Percentiles rank a stretch among this genome's conserved stretches.
Conservation (phyloP, 2,888 invertebrate species). For the Hecatera dysodea region DNA sequence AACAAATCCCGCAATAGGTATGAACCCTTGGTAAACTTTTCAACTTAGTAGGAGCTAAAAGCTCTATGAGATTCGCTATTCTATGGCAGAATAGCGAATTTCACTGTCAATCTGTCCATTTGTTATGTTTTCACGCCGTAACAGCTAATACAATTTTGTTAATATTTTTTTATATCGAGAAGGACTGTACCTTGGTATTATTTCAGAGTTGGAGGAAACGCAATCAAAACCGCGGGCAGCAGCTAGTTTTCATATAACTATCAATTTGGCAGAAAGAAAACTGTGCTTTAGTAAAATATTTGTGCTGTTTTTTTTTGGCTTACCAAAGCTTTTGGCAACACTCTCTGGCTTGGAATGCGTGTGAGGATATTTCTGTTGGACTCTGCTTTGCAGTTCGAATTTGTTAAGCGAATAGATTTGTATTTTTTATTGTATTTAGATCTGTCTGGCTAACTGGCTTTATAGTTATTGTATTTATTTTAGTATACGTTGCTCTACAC, state of each 20-base stretch:
- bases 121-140: neutral
- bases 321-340: conserved; percentile 43
- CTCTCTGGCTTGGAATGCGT: conserved; percentile 21
- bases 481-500: too few species aligned
- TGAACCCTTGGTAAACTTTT: too few species aligned
- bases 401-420: conserved; percentile 22
- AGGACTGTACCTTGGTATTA: too few species aligned
- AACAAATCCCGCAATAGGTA: too few species aligned
- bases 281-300: conserved; percentile 35
- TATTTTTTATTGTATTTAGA: neutral
- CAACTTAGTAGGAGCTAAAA: too few species aligned
- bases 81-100: too few species aligned
- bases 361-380: conserved; percentile 14
- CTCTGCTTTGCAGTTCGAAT: conserved; percentile 6
- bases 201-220: neutral
- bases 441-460: too few species aligned
- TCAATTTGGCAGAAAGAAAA: conserved; percentile 41
- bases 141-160: too few species aligned
- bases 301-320: conserved; percentile 42
- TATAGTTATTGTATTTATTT: too few species aligned
- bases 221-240: neutral
- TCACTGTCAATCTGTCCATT: neutral
- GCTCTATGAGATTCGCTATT: too few species aligned
- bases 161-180: too few species aligned
- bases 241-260: conserved; percentile 9